phyloP scores from a whole-genome alignment of 2,888 invertebrate species.

The Phengaris alcon region DNA sequence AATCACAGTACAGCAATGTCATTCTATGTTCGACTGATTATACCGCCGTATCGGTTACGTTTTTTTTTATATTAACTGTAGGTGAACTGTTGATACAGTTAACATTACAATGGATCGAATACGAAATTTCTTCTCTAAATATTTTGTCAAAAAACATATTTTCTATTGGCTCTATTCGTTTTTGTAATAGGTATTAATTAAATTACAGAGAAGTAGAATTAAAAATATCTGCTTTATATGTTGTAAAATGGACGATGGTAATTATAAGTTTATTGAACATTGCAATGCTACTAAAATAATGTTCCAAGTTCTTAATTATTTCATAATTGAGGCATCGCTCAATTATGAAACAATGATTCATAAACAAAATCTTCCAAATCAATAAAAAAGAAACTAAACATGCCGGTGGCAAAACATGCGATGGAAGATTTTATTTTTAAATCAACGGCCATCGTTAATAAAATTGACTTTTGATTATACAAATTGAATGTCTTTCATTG shows the following conservation, averaged over 20 bases:
- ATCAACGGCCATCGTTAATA: slow-evolving; percentile 16
- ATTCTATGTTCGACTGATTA: slow-evolving; percentile 65
- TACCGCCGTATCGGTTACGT: slow-evolving; percentile 52
- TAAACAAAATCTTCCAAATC: neutral
- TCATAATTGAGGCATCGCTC: neutral
- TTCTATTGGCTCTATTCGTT: neutral
- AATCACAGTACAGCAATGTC: slow-evolving; percentile 77
- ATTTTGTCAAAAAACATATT: neutral
- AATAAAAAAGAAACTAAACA: neutral
- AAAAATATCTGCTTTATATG: too few species aligned
- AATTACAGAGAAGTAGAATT: too few species aligned
- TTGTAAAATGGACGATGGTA: too few species aligned
- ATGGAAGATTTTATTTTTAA: neutral
- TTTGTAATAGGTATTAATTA: too few species aligned
- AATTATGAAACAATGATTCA: neutral
- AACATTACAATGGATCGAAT: slow-evolving; percentile 4
- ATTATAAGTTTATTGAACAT: neutral
- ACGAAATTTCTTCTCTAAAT: neutral
- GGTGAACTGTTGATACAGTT: slow-evolving; percentile 23
- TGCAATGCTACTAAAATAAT: neutral
- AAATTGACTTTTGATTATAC: slow-evolving; percentile 30
- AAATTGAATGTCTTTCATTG: slow-evolving; percentile 34
- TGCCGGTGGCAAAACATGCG: neutral
- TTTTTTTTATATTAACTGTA: slow-evolving; percentile 35
- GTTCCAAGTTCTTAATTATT: too few species aligned